Evolutionary conservation across 1,140 invertebrate genomes (phyloP).

Genomic region (Aphis gossypii): DNA sequence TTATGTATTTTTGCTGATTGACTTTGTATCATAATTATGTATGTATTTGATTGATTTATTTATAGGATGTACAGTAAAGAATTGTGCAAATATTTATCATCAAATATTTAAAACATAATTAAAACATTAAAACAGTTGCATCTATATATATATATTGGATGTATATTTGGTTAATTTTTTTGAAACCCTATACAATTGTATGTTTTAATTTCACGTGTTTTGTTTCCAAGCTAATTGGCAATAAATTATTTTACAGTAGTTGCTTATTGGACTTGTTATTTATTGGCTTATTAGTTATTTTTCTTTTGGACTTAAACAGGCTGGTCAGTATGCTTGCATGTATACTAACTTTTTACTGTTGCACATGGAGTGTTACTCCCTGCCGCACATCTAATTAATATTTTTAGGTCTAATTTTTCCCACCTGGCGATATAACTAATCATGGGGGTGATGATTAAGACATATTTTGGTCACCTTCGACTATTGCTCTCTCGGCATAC

Average conservation of each 20-base stretch:
- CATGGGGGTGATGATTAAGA: too few species aligned
- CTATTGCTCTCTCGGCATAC: too few species aligned
- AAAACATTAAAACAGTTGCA: neutral
- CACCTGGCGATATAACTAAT: too few species aligned
- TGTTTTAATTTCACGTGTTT: neutral
- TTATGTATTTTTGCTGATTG: neutral
- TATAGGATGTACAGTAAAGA: neutral
- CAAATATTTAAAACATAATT: neutral
- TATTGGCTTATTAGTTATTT: neutral
- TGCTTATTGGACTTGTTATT: neutral
- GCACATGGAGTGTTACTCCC: too few species aligned
- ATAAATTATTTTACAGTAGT: neutral
- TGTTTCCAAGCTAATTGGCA: neutral
- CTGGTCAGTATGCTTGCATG: neutral
- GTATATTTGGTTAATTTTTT: neutral
- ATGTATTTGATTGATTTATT: neutral
- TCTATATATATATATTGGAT: neutral
- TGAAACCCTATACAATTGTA: neutral
- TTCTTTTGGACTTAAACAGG: neutral
- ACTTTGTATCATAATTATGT: neutral
- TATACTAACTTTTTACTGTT: neutral
- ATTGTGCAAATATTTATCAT: neutral
- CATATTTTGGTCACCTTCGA: too few species aligned
- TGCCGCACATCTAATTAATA: neutral
- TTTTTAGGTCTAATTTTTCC: neutral